Evolutionary conservation across 2,113 vertebrate species (phyloP).

Genomic region (Dinomys branickii): DNA sequence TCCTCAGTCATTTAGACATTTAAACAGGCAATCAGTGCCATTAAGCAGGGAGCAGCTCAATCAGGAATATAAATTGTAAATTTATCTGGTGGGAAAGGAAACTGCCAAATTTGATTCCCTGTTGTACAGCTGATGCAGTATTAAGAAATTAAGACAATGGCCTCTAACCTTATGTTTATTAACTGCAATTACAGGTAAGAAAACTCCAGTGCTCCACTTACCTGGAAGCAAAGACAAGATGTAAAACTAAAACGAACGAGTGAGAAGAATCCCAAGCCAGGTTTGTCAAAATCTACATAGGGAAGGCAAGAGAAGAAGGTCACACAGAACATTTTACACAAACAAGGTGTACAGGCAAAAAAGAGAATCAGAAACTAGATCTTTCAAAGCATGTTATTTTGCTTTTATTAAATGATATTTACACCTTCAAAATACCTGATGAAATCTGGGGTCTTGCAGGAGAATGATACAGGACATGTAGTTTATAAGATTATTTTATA

Average conservation of each 20-base stretch:
- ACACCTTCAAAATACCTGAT: not conserved
- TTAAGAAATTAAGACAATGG: constrained; percentile 47
- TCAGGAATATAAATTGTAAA: constrained; percentile 80
- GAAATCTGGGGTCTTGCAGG: too few relatives aligned
- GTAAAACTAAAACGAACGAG: not conserved
- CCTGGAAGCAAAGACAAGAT: not conserved
- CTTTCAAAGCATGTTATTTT: not conserved
- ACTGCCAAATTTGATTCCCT: constrained; percentile 58
- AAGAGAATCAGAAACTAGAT: not conserved
- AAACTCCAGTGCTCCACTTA: not conserved
- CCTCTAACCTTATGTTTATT: constrained; percentile 19
- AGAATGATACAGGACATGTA: too few relatives aligned
- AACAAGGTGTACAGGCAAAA: not conserved
- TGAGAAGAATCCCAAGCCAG: not conserved
- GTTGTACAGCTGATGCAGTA: not conserved
- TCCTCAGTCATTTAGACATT: constrained; percentile 82
- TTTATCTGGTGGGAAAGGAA: constrained; percentile 74
- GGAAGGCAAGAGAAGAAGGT: not conserved
- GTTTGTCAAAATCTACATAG: not conserved
- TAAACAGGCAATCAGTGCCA: constrained; percentile 82
- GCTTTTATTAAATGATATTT: not conserved
- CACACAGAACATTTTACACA: not conserved
- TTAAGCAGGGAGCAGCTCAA: constrained; percentile 75
- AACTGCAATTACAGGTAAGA: not conserved
- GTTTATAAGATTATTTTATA: too few relatives aligned